A percentile compares a stretch with the other conserved stretches of the same genome.
phyloP scores from a whole-genome alignment of 2,113 vertebrate genomes.

The Phyllostomus discolor region DNA sequence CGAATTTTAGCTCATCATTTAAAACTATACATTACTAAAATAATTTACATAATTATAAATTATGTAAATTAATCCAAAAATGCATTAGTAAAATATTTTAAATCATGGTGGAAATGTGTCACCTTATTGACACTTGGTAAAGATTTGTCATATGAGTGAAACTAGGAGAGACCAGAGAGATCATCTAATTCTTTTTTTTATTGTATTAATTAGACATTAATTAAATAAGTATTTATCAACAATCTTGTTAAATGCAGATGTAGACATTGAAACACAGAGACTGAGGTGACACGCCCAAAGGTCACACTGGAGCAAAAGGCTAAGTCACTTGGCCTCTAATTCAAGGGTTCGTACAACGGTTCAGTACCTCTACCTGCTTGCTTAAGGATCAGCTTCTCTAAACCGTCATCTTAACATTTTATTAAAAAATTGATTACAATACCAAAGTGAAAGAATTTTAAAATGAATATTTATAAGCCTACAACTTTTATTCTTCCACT shows the following conservation, averaged over 20 bases:
- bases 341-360: fast-evolving
- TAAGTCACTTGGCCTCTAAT: not conserved
- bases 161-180: not conserved
- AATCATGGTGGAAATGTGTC: not conserved
- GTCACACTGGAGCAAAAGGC: not conserved
- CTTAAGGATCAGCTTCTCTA: not conserved
- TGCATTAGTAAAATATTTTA: not conserved
- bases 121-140: not conserved
- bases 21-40: not conserved
- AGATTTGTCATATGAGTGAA: not conserved
- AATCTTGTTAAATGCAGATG: not conserved
- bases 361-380: not conserved
- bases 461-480: not conserved
- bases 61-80: too few relatives aligned
- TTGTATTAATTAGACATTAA: not conserved
- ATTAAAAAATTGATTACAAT: not conserved
- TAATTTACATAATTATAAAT: not conserved
- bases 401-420: not conserved
- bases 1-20: not conserved
- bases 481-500: not conserved
- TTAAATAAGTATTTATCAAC: not conserved
- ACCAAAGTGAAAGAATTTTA: not conserved
- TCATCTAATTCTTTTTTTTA: not conserved
- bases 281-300: not conserved
- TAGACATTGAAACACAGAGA: not conserved